A percentile compares a stretch with the other conserved stretches of the same genome.
phyloP scores from a whole-genome alignment of 2,888 invertebrate species.

The Amblyjoppa fuscipennis region DNA sequence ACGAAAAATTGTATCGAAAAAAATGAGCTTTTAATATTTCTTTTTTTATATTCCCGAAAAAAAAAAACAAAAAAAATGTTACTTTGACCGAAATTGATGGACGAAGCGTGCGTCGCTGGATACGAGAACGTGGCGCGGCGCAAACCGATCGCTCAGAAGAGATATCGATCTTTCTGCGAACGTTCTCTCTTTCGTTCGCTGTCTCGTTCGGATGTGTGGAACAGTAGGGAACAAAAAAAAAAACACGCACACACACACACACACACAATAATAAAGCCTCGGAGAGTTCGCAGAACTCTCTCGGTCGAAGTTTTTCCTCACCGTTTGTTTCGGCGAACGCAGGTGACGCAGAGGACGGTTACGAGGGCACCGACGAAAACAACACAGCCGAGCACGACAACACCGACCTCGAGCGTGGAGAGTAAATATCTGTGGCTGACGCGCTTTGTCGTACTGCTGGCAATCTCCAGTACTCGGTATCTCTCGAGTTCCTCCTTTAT shows the following conservation, averaged over 20 bases:
- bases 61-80: too few species aligned
- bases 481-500: slow-evolving; percentile 89
- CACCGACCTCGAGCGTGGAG: slow-evolving; percentile 92
- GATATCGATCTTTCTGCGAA: slow-evolving; percentile 31
- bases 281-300: slow-evolving; percentile 52
- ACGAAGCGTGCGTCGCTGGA: background rate
- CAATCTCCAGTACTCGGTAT: slow-evolving; percentile 89
- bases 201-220: slow-evolving; percentile 29
- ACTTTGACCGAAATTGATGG: background rate
- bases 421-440: slow-evolving; percentile 85
- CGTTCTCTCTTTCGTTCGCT: background rate
- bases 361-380: slow-evolving; percentile 93
- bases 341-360: slow-evolving; percentile 92
- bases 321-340: slow-evolving; percentile 89
- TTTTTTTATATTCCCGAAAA: too few species aligned
- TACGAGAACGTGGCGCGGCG: slow-evolving; percentile 1
- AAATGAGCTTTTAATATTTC: too few species aligned
- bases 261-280: background rate
- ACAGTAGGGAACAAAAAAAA: background rate
- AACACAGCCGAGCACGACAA: slow-evolving; percentile 92
- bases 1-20: too few species aligned
- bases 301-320: slow-evolving; percentile 77
- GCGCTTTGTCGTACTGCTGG: slow-evolving; percentile 84
- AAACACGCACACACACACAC: too few species aligned
- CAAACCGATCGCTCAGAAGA: slow-evolving; percentile 35